Conservation (phyloP, 2,113 vertebrate species). For the Pseudorhombus dupliciocellatus region DNA sequence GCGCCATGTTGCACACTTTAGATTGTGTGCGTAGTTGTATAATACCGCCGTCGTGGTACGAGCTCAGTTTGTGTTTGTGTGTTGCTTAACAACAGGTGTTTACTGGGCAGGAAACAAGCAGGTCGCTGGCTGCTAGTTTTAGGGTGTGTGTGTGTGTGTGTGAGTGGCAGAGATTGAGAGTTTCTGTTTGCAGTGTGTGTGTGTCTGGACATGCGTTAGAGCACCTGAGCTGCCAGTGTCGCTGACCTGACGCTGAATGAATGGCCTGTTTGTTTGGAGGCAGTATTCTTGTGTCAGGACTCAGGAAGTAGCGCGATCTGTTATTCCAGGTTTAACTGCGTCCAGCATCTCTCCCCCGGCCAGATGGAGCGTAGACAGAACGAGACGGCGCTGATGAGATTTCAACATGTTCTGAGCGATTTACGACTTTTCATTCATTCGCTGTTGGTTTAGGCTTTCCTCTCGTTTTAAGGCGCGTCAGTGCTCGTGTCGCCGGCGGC, state of each 20-base stretch:
- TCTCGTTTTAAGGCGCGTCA: slow-evolving; percentile 43
- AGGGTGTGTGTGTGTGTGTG: slow-evolving; percentile 8
- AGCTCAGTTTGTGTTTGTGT: slow-evolving; percentile 5
- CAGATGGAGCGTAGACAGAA: slow-evolving; percentile 37
- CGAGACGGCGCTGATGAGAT: slow-evolving; percentile 33
- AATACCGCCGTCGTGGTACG: not conserved
- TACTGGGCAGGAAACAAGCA: slow-evolving; percentile 9
- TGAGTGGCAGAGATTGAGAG: slow-evolving; percentile 20
- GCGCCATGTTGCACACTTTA: slow-evolving; percentile 19
- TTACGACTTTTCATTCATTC: slow-evolving; percentile 60
- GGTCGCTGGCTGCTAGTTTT: slow-evolving; percentile 22
- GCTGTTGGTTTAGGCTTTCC: slow-evolving; percentile 24
- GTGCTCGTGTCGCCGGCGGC: slow-evolving; percentile 30
- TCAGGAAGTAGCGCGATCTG: slow-evolving; percentile 55
- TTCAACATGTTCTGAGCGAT: slow-evolving; percentile 49
- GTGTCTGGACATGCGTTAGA: slow-evolving; percentile 30
- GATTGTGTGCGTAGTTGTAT: not conserved
- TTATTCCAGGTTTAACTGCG: slow-evolving; percentile 63
- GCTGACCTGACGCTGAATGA: slow-evolving; percentile 53
- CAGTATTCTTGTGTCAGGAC: slow-evolving; percentile 37
- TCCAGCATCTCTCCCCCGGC: slow-evolving; percentile 10
- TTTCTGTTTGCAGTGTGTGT: slow-evolving; percentile 26
- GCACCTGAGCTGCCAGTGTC: slow-evolving; percentile 29
- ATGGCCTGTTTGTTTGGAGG: slow-evolving; percentile 67
- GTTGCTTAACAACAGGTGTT: slow-evolving; percentile 18